Evolutionary conservation across 2,888 invertebrate species (phyloP).

Genomic region (Eristalis pertinax): DNA sequence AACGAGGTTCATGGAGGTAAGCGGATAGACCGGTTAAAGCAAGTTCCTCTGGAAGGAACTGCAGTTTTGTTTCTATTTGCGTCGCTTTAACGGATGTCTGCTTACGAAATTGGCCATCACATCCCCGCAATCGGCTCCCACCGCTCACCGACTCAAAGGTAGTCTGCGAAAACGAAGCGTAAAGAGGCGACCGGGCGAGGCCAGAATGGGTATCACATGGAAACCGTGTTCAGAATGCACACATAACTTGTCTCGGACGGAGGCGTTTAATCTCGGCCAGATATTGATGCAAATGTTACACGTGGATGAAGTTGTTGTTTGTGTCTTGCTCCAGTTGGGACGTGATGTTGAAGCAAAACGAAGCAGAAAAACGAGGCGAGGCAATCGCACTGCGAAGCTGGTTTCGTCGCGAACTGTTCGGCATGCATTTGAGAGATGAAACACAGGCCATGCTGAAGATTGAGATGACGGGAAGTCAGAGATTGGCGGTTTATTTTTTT

Average conservation of each 20-base stretch:
- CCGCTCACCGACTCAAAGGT: not conserved
- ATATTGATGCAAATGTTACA: not conserved
- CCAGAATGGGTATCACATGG: not conserved
- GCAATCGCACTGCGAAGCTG: not conserved
- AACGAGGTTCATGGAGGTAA: conserved; percentile 14
- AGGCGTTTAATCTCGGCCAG: not conserved
- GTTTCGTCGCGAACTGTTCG: not conserved
- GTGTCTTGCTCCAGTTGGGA: not conserved
- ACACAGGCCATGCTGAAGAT: too few relatives aligned
- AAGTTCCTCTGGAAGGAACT: conserved; percentile 29
- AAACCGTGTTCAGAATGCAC: not conserved
- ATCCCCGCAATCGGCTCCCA: not conserved
- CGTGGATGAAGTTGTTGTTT: conserved; percentile 3
- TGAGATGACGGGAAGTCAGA: too few relatives aligned
- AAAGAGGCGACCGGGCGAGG: too few relatives aligned
- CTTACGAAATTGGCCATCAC: conserved; percentile 15
- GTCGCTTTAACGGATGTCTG: conserved; percentile 42
- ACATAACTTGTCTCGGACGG: not conserved
- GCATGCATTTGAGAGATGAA: not conserved
- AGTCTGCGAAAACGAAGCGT: not conserved
- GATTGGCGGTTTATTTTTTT: too few relatives aligned
- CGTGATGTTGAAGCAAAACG: not conserved
- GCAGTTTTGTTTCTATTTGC: conserved; percentile 37
- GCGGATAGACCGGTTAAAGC: conserved; percentile 52
- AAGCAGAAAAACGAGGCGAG: not conserved